Base-by-base conservation (phyloP, 2,797 vertebrate species). In the Poeciliopsis paucimaculata region DNA sequence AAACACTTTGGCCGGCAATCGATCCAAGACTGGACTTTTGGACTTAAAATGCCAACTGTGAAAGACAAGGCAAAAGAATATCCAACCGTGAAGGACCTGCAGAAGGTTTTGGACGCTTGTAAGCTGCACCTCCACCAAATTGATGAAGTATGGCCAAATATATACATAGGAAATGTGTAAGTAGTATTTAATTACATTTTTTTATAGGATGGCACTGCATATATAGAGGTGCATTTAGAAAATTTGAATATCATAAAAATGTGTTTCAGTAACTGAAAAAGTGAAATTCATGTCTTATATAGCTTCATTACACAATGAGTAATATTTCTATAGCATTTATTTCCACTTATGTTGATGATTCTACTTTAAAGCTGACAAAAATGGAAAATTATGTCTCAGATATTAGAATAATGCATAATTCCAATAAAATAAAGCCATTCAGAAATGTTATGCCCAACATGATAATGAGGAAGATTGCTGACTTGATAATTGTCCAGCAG, bases 111-210 rank as follows among this genome's bases (percentile, higher is more conserved):
- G 94, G 95, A 96, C 90, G 95, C 94, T 4, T 97, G 96, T 87
- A 94, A 93, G 77, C 82, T 97, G 51, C 93, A 95, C 82, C 93
- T 96, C 43, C 93, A 91, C 77, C 96, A 96, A 72, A 83, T 96
- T 60, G 95, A 96, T 51, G 96, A 97, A 90, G 96, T 96, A 73
- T 96, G 95, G 96, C 95, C 96, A 43, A 95, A 95, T 81, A 91
- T 97, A 82, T 96, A 84, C 92, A 94, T 95, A 80, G 95, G 96
- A 64, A 94, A 96, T 80, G 94, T 96, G 96, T 96, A 95, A 96
- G 97, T 97, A 94, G 6, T 31, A n/a, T 76, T 77, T 76, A 28
- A 26, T 76, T 78, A 79, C 1, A 64, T 23, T 31, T 60, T 75
- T 62, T 34, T 7, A 51, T 47, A 46, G n/a, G 1, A 55, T 60